Conservation (phyloP, 2,797 vertebrate genomes). For the Diplodus sargus region DNA sequence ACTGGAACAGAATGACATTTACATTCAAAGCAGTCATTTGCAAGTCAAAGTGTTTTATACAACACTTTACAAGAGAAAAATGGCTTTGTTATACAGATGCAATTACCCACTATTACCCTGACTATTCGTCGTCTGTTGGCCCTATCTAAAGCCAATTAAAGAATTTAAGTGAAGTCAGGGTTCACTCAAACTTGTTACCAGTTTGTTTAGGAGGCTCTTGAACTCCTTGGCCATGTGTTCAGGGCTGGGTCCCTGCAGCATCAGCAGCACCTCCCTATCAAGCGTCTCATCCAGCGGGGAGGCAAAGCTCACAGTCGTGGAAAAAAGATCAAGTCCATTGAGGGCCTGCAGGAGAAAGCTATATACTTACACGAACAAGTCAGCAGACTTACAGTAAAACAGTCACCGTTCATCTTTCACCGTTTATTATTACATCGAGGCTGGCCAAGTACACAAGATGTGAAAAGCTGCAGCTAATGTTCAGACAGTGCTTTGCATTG, state of each 20-base stretch:
- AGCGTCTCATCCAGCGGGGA: constrained; percentile 84
- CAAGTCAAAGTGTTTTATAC: neutral
- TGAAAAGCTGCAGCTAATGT: neutral
- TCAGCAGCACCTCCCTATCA: constrained; percentile 87
- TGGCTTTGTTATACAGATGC: neutral
- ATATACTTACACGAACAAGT: neutral
- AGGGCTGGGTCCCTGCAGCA: constrained; percentile 85
- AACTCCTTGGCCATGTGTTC: constrained; percentile 84
- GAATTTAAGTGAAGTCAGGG: neutral
- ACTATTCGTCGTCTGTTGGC: neutral
- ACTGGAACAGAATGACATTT: neutral
- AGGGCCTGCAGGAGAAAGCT: constrained; percentile 27
- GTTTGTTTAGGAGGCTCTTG: constrained; percentile 77
- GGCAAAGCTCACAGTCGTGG: constrained; percentile 56
- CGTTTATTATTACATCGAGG: neutral
- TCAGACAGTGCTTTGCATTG: constrained; percentile 15
- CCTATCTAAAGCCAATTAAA: neutral
- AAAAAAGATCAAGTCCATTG: constrained; percentile 69
- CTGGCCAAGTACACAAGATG: neutral
- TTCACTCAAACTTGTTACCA: constrained; percentile 77
- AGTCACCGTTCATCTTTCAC: neutral
- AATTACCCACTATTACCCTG: neutral
- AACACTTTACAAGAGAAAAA: neutral
- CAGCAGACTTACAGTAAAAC: neutral
- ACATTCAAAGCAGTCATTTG: neutral